Evolutionary conservation across 2,888 invertebrate genomes (phyloP).

Genomic region (Oscheius sp.): DNA sequence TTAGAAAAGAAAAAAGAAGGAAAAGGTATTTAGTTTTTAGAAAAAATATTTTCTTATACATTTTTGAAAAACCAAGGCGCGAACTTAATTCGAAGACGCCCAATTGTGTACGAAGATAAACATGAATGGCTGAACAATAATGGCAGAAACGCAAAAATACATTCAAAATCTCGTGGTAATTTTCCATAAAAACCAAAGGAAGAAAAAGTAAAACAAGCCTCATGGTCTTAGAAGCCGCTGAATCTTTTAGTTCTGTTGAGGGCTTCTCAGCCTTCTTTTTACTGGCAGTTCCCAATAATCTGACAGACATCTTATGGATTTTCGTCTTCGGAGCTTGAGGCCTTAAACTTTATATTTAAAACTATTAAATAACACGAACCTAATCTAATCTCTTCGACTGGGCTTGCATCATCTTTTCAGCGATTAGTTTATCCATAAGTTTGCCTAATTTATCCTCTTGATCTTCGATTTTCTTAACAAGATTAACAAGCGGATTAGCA

Average conservation of each 20-base stretch:
- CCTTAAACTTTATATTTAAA: too few species aligned
- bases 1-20: not conserved
- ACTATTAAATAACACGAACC: too few species aligned
- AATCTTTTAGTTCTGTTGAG: too few species aligned
- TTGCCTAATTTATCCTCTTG: conserved; percentile 19
- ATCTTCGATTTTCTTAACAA: conserved; percentile 25
- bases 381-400: too few species aligned
- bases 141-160: not conserved
- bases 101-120: conserved; percentile 13
- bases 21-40: not conserved
- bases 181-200: not conserved
- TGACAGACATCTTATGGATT: too few species aligned
- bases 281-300: too few species aligned
- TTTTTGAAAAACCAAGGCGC: conserved; percentile 13
- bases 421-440: conserved; percentile 8
- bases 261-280: too few species aligned
- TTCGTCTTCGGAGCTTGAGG: too few species aligned
- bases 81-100: not conserved
- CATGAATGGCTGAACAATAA: not conserved
- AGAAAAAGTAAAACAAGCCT: not conserved
- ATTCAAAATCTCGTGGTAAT: not conserved
- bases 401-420: too few species aligned
- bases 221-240: not conserved
- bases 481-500: too few species aligned
- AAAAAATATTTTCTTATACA: not conserved